Conservation (phyloP, 2,888 invertebrate species). For the Diarsia rubi region DNA sequence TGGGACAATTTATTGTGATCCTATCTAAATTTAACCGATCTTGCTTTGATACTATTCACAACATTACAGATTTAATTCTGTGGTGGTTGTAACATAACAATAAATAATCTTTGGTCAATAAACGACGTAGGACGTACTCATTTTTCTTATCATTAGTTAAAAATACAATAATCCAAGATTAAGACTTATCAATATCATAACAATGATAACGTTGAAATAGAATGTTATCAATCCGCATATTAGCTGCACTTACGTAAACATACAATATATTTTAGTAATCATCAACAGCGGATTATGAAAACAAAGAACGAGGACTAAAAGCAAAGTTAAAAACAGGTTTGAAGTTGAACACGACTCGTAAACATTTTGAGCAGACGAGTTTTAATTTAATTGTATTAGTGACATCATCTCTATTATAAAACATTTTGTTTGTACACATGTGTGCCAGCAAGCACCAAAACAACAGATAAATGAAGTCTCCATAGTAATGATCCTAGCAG, state of each 20-base stretch:
- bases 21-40: slow-evolving; percentile 27
- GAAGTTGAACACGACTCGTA: slow-evolving; percentile 71
- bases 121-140: slow-evolving; percentile 9
- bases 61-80: slow-evolving; percentile 1
- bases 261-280: slow-evolving; percentile 46
- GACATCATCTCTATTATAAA: slow-evolving; percentile 76
- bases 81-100: not conserved
- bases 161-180: slow-evolving; percentile 55
- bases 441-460: slow-evolving; percentile 61
- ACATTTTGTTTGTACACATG: slow-evolving; percentile 60
- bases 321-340: slow-evolving; percentile 74
- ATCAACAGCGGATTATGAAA: slow-evolving; percentile 54
- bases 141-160: slow-evolving; percentile 36
- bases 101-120: slow-evolving; percentile 1
- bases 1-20: slow-evolving; percentile 31
- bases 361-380: slow-evolving; percentile 56
- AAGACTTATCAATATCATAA: slow-evolving; percentile 50
- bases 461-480: slow-evolving; percentile 54
- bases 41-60: slow-evolving; percentile 10
- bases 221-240: slow-evolving; percentile 60
- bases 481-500: slow-evolving; percentile 69
- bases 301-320: slow-evolving; percentile 68
- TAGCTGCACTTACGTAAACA: slow-evolving; percentile 51
- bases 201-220: slow-evolving; percentile 52
- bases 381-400: slow-evolving; percentile 70